Evolutionary conservation across 2,797 vertebrate species (phyloP).

Genomic region (Microhierax caerulescens): DNA sequence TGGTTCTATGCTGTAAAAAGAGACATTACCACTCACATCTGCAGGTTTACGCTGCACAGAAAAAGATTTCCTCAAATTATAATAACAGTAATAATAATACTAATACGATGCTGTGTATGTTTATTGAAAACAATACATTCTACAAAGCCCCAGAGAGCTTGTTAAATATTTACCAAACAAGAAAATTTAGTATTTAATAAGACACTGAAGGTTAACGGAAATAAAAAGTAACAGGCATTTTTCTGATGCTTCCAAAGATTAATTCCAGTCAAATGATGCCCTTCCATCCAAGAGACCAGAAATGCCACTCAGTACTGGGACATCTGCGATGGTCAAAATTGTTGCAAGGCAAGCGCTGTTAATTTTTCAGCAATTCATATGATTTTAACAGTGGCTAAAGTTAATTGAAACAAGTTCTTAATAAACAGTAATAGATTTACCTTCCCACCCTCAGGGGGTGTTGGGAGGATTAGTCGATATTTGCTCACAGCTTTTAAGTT

Average conservation of each 20-base stretch:
- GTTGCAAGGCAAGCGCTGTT: background rate
- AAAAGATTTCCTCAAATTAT: slow-evolving; percentile 19
- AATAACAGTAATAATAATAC: background rate
- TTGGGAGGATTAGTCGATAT: slow-evolving; percentile 47
- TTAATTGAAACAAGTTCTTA: slow-evolving; percentile 55
- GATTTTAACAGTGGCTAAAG: slow-evolving; percentile 44
- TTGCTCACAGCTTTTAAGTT: slow-evolving; percentile 54
- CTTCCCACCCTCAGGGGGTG: background rate
- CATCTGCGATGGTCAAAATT: background rate
- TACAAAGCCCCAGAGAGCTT: slow-evolving; percentile 6
- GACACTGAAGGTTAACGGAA: background rate
- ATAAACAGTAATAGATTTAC: slow-evolving; percentile 67
- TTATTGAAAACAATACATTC: slow-evolving; percentile 61
- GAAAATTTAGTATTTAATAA: slow-evolving; percentile 68
- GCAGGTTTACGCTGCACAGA: background rate
- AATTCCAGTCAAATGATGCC: background rate
- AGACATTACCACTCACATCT: background rate
- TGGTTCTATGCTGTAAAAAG: background rate
- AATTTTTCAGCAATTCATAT: background rate
- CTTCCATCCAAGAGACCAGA: background rate
- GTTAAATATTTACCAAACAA: slow-evolving; percentile 62
- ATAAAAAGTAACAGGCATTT: slow-evolving; percentile 22
- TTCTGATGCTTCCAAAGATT: background rate
- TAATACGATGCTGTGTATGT: background rate
- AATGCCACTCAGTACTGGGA: background rate